phyloP scores from a whole-genome alignment of 2,888 invertebrate species.

The Serripes groenlandicus region DNA sequence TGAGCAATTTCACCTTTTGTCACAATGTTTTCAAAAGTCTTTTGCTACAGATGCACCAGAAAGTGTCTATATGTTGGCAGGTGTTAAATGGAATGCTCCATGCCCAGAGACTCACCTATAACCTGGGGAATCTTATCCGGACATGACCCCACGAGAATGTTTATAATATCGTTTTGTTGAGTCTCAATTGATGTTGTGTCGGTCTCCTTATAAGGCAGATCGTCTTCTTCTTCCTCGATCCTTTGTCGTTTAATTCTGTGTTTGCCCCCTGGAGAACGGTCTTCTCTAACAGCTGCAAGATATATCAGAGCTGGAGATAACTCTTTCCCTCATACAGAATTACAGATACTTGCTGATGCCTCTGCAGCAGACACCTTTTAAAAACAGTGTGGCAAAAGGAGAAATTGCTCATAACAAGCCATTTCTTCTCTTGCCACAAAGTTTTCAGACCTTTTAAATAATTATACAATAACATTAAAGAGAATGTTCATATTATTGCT shows the following conservation, averaged over 20 bases:
- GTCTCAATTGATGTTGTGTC: constrained; percentile 32
- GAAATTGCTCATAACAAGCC: too few relatives aligned
- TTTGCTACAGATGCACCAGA: too few relatives aligned
- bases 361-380: too few relatives aligned
- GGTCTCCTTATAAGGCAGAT: constrained; percentile 18
- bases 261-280: constrained; percentile 85
- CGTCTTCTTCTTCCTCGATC: constrained; percentile 58
- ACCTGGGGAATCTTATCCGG: constrained; percentile 78
- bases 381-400: too few relatives aligned
- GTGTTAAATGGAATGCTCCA: not conserved
- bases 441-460: too few relatives aligned
- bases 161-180: constrained; percentile 66
- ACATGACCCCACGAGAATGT: constrained; percentile 72
- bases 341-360: too few relatives aligned
- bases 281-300: constrained; percentile 85
- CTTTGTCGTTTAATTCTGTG: constrained; percentile 82
- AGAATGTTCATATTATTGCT: too few relatives aligned
- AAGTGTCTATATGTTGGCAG: not conserved
- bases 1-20: not conserved
- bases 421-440: too few relatives aligned
- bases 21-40: not conserved
- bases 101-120: constrained; percentile 21
- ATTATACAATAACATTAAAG: too few relatives aligned
- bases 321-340: not conserved
- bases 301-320: not conserved